phyloP scores from a whole-genome alignment of 2,888 invertebrate genomes.

The Drosophila infuscata region DNA sequence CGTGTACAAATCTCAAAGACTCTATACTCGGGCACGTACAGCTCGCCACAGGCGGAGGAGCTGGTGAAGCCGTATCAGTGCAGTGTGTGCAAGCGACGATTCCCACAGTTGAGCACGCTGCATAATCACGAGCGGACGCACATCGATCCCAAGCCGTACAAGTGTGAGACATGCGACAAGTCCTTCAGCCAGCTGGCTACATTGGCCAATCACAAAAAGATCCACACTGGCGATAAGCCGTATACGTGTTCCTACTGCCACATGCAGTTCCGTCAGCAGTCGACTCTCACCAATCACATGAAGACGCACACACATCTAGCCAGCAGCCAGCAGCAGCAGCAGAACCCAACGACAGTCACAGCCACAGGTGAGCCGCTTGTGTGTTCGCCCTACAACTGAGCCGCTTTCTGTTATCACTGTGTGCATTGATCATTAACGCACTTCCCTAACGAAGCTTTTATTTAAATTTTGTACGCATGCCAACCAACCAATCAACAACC shows the following conservation, averaged over 20 bases:
- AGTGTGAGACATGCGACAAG: conserved; percentile 83
- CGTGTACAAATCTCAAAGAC: conserved; percentile 83
- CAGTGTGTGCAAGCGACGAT: conserved; percentile 82
- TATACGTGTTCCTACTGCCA: conserved; percentile 83
- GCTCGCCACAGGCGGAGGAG: conserved; percentile 82
- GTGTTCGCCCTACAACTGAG: conserved; percentile 83
- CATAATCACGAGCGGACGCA: conserved; percentile 83
- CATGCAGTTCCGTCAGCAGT: conserved; percentile 84
- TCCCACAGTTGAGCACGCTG: conserved; percentile 82
- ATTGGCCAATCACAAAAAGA: conserved; percentile 82
- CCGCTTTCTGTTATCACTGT: conserved; percentile 81
- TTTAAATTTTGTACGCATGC: conserved; percentile 84
- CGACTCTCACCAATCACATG: conserved; percentile 83
- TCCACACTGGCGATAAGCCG: conserved; percentile 82
- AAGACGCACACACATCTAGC: conserved; percentile 82
- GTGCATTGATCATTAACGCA: conserved; percentile 80
- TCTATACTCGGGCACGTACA: conserved; percentile 82
- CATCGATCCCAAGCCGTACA: conserved; percentile 83
- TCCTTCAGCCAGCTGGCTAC: conserved; percentile 83
- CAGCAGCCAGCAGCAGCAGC: conserved; percentile 69
- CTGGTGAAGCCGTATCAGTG: conserved; percentile 82
- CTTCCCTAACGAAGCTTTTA: conserved; percentile 84
- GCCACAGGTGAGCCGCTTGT: conserved; percentile 81
- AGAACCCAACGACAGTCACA: conserved; percentile 56
- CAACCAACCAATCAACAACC: conserved; percentile 48